Conservation (phyloP, 37 sponge, comb jelly and placozoan genomes). For the Cliona cf. orientalis region DNA sequence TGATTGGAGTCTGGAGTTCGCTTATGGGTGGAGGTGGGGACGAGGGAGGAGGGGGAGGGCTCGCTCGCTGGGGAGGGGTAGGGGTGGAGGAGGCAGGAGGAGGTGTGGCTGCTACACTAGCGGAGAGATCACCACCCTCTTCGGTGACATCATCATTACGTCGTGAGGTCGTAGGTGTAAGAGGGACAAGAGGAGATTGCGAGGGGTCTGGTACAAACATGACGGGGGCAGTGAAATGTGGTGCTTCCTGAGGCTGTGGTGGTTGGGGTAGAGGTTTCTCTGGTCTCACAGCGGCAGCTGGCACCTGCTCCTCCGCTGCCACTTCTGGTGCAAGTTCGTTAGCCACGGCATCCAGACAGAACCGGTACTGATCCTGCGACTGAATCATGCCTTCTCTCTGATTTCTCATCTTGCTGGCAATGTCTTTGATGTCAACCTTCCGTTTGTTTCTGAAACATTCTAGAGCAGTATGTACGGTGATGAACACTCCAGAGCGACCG, state of each 20-base stretch:
- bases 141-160: not conserved
- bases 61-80: not conserved
- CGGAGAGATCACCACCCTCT: not conserved
- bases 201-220: constrained; percentile 21
- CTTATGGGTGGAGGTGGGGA: constrained; percentile 31
- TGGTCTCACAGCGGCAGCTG: constrained; percentile 1
- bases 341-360: constrained; percentile 56
- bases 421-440: constrained; percentile 44
- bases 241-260: not conserved
- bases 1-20: constrained; percentile 3
- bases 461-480: constrained; percentile 44
- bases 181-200: too few relatives aligned
- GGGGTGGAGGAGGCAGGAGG: not conserved
- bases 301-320: not conserved
- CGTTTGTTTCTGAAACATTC: constrained; percentile 12
- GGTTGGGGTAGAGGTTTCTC: not conserved
- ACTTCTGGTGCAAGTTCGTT: constrained; percentile 30
- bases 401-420: constrained; percentile 32
- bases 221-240: not conserved
- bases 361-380: constrained; percentile 64
- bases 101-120: not conserved
- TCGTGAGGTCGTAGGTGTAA: constrained; percentile 28
- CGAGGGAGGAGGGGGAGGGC: constrained; percentile 14
- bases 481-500: constrained; percentile 59
- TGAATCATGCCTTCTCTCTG: constrained; percentile 69